Percentiles rank a stretch among this genome's conserved stretches.
These are phyloP conservation scores for Ochropacha duplaris DNA, from an alignment of 2,888 invertebrate genomes.

Conservation along the genomic window DNA sequence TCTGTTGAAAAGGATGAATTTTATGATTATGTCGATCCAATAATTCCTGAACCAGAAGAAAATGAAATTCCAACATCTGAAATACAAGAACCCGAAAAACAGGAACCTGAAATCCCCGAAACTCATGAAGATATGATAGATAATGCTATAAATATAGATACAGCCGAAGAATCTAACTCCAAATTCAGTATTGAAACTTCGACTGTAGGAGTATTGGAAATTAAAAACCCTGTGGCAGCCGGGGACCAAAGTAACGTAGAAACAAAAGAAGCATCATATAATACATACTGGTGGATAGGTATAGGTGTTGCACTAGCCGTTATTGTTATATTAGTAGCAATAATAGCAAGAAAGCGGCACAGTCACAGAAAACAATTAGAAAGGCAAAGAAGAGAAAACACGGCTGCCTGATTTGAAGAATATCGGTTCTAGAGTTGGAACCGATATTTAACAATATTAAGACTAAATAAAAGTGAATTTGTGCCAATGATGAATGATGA, in stretches of 20 bases:
- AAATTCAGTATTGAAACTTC: conserved; percentile 66
- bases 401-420: conserved; percentile 78
- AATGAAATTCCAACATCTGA: conserved; percentile 50
- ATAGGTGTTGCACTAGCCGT: conserved; percentile 71
- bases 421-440: conserved; percentile 76
- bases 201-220: conserved; percentile 73
- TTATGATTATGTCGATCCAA: conserved; percentile 65
- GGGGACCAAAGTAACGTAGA: conserved; percentile 50
- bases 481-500: conserved; percentile 54
- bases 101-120: conserved; percentile 19
- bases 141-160: conserved; percentile 55
- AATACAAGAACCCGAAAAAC: conserved; percentile 23
- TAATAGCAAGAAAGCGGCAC: conserved; percentile 77
- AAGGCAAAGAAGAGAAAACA: conserved; percentile 70
- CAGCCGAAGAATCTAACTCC: conserved; percentile 52
- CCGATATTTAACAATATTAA: conserved; percentile 51
- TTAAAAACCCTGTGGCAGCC: conserved; percentile 65
- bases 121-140: conserved; percentile 41
- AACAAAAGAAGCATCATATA: conserved; percentile 71
- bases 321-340: conserved; percentile 65
- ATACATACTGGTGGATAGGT: conserved; percentile 78
- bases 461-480: conserved; percentile 55
- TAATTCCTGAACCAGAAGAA: conserved; percentile 43
- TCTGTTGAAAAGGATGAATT: conserved; percentile 37
- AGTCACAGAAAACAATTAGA: conserved; percentile 76